phyloP scores from a whole-genome alignment of 1,140 invertebrate genomes.

The Brachionus plicatilis region DNA sequence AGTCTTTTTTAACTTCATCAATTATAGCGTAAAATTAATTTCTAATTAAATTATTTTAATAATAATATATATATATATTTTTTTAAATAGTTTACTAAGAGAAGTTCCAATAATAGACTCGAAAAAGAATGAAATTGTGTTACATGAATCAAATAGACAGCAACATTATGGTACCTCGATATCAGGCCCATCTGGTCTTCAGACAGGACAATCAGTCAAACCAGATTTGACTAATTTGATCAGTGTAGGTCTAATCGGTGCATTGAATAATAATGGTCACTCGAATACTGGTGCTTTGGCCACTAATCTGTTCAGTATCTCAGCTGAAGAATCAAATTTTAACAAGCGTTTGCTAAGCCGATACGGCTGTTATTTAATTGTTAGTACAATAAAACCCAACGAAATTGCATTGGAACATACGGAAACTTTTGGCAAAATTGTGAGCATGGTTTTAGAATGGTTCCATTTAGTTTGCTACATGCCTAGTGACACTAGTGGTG shows the following conservation, averaged over 20 bases:
- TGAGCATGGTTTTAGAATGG: conserved; percentile 97
- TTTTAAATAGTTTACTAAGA: conserved; percentile 49
- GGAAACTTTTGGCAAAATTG: conserved; percentile 78
- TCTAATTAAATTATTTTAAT: not conserved
- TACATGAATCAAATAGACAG: not conserved
- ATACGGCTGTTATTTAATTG: conserved; percentile 93
- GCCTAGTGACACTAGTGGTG: conserved; percentile 71
- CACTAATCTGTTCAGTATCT: conserved; percentile 41
- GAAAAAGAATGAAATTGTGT: not conserved
- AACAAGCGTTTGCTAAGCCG: conserved; percentile 67
- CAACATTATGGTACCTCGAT: conserved; percentile 47
- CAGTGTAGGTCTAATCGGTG: conserved; percentile 38
- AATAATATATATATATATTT: too few species aligned
- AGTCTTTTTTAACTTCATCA: not conserved
- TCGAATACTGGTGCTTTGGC: conserved; percentile 33
- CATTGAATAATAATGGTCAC: conserved; percentile 28
- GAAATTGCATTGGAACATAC: conserved; percentile 48
- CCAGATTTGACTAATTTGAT: conserved; percentile 31
- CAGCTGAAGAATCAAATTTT: conserved; percentile 51
- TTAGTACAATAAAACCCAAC: conserved; percentile 81
- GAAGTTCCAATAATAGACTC: conserved; percentile 50
- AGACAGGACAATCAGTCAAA: conserved; percentile 44
- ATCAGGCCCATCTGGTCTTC: conserved; percentile 43
- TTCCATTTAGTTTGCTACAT: conserved; percentile 94
- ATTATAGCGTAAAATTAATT: conserved; percentile 7